Evolutionary conservation across 2,113 vertebrate species (phyloP).

Genomic region (Aptenodytes patagonicus): DNA sequence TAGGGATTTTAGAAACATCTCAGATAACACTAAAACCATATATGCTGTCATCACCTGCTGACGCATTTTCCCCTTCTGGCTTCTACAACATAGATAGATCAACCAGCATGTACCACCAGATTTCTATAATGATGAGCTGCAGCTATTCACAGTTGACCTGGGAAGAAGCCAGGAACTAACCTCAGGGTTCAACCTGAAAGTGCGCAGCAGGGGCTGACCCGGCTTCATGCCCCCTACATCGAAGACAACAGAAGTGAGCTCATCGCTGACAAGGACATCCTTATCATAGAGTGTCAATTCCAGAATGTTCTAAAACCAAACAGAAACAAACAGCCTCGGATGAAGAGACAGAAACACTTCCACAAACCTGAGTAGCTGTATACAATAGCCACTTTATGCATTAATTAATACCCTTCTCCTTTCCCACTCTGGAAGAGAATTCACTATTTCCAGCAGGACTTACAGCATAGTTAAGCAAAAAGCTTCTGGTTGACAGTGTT

Average conservation of each 20-base stretch:
- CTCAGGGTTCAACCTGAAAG: slow-evolving; percentile 64
- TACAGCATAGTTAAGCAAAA: neutral
- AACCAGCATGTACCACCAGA: neutral
- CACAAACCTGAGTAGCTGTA: neutral
- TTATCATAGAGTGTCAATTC: slow-evolving; percentile 74
- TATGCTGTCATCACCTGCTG: neutral
- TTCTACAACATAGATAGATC: neutral
- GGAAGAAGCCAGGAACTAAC: slow-evolving; percentile 30
- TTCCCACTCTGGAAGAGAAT: neutral
- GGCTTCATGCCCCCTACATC: slow-evolving; percentile 67
- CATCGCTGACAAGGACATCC: slow-evolving; percentile 65
- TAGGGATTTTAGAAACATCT: neutral
- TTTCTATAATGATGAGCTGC: neutral
- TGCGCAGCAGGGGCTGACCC: slow-evolving; percentile 38
- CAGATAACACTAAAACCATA: neutral
- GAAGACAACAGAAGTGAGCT: slow-evolving; percentile 61
- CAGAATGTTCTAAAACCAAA: slow-evolving; percentile 69
- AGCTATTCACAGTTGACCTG: neutral
- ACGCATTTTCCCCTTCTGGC: neutral
- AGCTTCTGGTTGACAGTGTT: neutral
- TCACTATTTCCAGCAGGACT: neutral
- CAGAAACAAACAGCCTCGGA: neutral
- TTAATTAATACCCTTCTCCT: neutral
- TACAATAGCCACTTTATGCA: neutral
- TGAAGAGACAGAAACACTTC: neutral